Conservation (phyloP, 2,888 invertebrate species). For the Leucophenga montana region DNA sequence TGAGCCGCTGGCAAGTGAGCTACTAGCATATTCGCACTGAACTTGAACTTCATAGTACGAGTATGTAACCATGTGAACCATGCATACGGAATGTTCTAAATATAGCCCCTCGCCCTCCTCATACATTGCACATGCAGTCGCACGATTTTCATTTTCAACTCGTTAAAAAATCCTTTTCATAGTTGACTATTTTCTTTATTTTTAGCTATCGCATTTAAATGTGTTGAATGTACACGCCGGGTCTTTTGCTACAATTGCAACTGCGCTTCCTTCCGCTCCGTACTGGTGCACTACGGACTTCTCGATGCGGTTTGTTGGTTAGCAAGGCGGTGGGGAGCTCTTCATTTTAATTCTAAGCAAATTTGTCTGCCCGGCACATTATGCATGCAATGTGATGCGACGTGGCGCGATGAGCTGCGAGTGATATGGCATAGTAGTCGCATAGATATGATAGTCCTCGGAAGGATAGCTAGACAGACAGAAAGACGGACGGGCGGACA, state of each 20-base stretch:
- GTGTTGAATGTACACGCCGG: too few relatives aligned
- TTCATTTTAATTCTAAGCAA: conserved; percentile 65
- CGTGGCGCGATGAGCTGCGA: conserved; percentile 22
- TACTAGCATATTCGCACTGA: conserved; percentile 14
- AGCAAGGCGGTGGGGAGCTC: conserved; percentile 43
- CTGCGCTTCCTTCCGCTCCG: not conserved
- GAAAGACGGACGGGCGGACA: conserved; percentile 31
- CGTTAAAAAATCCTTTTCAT: conserved; percentile 13
- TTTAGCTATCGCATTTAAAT: not conserved
- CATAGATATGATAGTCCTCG: too few relatives aligned
- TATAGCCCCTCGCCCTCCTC: too few relatives aligned
- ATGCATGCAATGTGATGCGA: conserved; percentile 62
- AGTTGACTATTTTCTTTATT: conserved; percentile 40
- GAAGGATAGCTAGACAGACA: not conserved
- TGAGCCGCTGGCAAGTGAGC: not conserved
- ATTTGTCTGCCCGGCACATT: conserved; percentile 60
- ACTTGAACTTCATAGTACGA: conserved; percentile 23
- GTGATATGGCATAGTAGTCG: conserved; percentile 46
- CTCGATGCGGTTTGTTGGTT: conserved; percentile 38
- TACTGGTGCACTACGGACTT: conserved; percentile 11
- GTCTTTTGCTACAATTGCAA: not conserved
- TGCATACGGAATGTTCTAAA: too few relatives aligned
- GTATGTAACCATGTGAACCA: not conserved
- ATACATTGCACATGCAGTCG: not conserved
- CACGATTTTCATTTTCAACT: conserved; percentile 21